Percentiles rank a stretch among this genome's conserved stretches.
phyloP scores from a whole-genome alignment of 92 coral and sea anemone genomes.

The Porites evermanni region DNA sequence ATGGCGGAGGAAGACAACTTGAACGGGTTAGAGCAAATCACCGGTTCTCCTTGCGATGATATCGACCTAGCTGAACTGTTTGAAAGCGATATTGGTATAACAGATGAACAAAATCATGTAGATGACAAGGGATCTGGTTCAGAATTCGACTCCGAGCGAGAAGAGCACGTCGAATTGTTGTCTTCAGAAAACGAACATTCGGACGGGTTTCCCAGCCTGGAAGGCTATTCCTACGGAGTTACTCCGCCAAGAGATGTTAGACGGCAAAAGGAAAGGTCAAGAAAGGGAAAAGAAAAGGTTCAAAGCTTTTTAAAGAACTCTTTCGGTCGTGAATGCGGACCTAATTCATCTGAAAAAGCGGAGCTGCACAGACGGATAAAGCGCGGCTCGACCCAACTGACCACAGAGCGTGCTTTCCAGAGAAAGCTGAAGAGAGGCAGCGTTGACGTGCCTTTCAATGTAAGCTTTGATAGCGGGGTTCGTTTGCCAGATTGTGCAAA shows the following conservation, averaged over 20 bases:
- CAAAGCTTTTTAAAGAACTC: conserved; percentile 42
- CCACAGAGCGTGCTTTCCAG: conserved; percentile 79
- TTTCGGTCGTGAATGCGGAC: conserved; percentile 38
- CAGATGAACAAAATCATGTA: conserved; percentile 36
- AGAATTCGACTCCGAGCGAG: conserved; percentile 63
- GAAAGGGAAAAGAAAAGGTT: conserved; percentile 61
- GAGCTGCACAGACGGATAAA: conserved; percentile 74
- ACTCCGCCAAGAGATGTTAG: conserved; percentile 91
- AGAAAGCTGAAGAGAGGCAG: conserved; percentile 77
- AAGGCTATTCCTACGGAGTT: conserved; percentile 52
- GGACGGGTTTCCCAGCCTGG: conserved; percentile 40
- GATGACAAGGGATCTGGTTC: conserved; percentile 52
- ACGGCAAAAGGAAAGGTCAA: conserved; percentile 71
- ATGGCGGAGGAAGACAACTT: conserved; percentile 74
- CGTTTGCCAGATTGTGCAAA: conserved; percentile 50
- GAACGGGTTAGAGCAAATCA: conserved; percentile 51
- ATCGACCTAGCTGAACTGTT: conserved; percentile 75
- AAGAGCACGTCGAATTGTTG: conserved; percentile 62
- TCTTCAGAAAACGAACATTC: conserved; percentile 60
- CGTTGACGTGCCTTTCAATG: conserved; percentile 53
- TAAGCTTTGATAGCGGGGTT: conserved; percentile 24
- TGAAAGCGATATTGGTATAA: conserved; percentile 46
- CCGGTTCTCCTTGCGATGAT: conserved; percentile 77
- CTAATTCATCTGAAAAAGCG: conserved; percentile 48
- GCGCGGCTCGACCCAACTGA: conserved; percentile 66